These are phyloP conservation scores for Opisthocomus hoazin DNA, from an alignment of 2,113 vertebrate genomes.

Conservation along the genomic window DNA sequence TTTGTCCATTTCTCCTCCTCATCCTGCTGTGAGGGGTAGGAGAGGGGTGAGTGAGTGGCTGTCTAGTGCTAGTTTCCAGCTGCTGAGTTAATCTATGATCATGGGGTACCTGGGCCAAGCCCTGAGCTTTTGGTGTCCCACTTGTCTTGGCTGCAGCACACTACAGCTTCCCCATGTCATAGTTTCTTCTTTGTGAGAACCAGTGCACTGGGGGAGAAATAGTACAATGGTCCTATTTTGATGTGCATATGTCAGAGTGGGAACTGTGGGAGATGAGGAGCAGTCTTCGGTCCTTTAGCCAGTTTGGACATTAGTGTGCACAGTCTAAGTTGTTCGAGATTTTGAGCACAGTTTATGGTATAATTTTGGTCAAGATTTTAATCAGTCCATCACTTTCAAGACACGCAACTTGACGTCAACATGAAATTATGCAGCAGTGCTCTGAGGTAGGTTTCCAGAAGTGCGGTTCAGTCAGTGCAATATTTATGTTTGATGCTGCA, in stretches of 20 bases:
- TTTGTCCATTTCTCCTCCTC: no score
- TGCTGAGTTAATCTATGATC: no score
- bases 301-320: not conserved
- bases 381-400: not conserved
- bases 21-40: no score
- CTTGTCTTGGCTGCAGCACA: rapidly evolving
- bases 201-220: rapidly evolving
- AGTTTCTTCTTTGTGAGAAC: not conserved
- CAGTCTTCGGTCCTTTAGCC: not conserved
- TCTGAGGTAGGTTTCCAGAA: not conserved
- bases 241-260: not conserved
- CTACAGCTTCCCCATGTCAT: not conserved
- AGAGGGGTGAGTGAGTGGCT: no score
- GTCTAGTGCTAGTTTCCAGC: no score
- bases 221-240: not conserved
- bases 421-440: not conserved
- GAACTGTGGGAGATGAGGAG: not conserved
- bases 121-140: rapidly evolving
- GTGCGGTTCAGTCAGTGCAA: not conserved
- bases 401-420: rapidly evolving
- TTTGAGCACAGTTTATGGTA: not conserved
- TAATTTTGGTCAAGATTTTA: not conserved
- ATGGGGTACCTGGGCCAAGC: not conserved
- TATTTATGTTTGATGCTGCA: not conserved
- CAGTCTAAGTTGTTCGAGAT: not conserved